Base-by-base conservation (phyloP, 2,888 invertebrate genomes). In the Lepidochitona cinerea region DNA sequence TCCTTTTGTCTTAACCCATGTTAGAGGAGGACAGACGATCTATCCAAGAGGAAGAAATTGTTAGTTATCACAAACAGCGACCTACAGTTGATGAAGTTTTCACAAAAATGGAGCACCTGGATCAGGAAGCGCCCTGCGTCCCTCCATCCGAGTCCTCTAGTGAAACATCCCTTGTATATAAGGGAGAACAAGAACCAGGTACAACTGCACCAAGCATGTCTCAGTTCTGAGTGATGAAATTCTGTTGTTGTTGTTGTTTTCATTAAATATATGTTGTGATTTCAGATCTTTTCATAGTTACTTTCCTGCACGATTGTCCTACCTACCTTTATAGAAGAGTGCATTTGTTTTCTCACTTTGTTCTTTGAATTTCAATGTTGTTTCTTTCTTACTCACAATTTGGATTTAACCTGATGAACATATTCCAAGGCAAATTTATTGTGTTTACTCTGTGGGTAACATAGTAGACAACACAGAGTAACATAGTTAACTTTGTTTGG, bases 11-110 rank as follows among this genome's bases (percentile, higher is more conserved):
- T 59, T 59, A 29, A 14, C 26, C 59, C 29, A 18, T 29, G 23
- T 14, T 26, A 59, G 59, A 68, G 37, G 76, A 76, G n/a, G 77
- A 77, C 59, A 67, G 68, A 33, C 70, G 70, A 29, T 65, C 72
- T 33, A 54, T 77, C 18, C 59, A 37, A 23, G 77, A 77, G 65
- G 77, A 77, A 68, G 73, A 77, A 66, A 36, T 77, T 1, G 52
- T 68, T 12, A 70, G 64, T 29, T 54, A 67, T 37, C 71, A 75
- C 37, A 68, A 75, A 18, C 69, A 75, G 12, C 64, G 72, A 37
- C 36, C 65, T 35, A 66, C 64, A 41, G 54, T 71, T 37, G 74
- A 71, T 12, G 77, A 77, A 53, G 69, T 77, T n/a, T 72, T 77
- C 52, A 37, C 74, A 2, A 74, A 75, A 65, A 70, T 77, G 35